phyloP scores from a whole-genome alignment of 2,888 invertebrate species.

The Conistra vaccinii region DNA sequence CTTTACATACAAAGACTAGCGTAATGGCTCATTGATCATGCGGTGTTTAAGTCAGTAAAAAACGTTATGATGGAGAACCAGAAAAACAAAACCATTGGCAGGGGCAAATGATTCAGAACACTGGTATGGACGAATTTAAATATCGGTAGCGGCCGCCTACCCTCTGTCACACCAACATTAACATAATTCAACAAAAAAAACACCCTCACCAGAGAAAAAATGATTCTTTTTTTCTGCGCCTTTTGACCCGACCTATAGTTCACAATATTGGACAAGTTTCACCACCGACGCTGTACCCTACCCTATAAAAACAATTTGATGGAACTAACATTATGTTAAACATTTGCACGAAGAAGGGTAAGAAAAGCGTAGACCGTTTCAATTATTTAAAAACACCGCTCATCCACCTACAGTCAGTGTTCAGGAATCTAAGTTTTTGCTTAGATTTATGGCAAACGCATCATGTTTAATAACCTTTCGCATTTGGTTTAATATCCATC shows the following conservation, averaged over 20 bases:
- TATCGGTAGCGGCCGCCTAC: slow-evolving; percentile 83
- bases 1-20: slow-evolving; percentile 7
- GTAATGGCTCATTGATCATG: slow-evolving; percentile 23
- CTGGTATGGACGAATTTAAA: slow-evolving; percentile 82
- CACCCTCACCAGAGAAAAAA: slow-evolving; percentile 77
- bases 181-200: slow-evolving; percentile 89
- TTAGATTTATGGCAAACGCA: slow-evolving; percentile 19
- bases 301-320: slow-evolving; percentile 61
- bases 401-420: neutral
- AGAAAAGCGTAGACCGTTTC: slow-evolving; percentile 30
- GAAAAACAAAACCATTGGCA: slow-evolving; percentile 65
- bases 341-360: slow-evolving; percentile 36
- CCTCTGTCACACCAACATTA: slow-evolving; percentile 85
- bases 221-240: slow-evolving; percentile 77
- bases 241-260: slow-evolving; percentile 80
- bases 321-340: slow-evolving; percentile 52
- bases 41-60: slow-evolving; percentile 27
- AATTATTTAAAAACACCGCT: slow-evolving; percentile 16
- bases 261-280: slow-evolving; percentile 84
- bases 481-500: slow-evolving; percentile 42
- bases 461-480: slow-evolving; percentile 37
- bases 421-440: slow-evolving; percentile 17
- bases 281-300: slow-evolving; percentile 67
- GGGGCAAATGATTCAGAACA: slow-evolving; percentile 52
- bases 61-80: slow-evolving; percentile 21